A percentile compares a stretch with the other conserved stretches of the same genome.
Evolutionary conservation across 2,113 vertebrate genomes (phyloP).

Genomic region (Vidua chalybeata): DNA sequence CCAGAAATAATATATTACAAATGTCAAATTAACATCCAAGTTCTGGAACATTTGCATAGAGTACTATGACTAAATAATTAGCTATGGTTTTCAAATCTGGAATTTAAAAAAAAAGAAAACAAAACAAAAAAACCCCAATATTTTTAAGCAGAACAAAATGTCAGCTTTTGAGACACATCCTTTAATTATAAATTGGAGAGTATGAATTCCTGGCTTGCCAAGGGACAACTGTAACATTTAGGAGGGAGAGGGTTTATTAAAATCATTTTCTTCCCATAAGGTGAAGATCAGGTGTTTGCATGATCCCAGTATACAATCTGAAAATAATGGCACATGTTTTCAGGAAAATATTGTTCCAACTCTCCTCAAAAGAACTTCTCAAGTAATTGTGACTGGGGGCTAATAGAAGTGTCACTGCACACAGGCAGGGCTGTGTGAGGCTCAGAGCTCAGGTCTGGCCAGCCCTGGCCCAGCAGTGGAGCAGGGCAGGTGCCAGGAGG

Average conservation of each 20-base stretch:
- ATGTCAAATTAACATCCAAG: constrained; percentile 56
- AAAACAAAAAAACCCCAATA: neutral
- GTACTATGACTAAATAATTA: constrained; percentile 39
- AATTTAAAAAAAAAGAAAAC: neutral
- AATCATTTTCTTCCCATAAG: neutral
- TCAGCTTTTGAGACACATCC: constrained; percentile 15
- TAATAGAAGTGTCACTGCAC: no score
- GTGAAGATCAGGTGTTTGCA: neutral
- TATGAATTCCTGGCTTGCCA: neutral
- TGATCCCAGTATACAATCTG: neutral
- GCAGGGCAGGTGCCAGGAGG: no score
- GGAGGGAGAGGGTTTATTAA: neutral
- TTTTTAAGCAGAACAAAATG: neutral
- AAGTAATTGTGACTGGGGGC: neutral
- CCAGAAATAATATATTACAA: constrained; percentile 44
- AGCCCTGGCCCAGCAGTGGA: neutral
- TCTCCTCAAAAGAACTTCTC: neutral
- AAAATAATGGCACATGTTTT: neutral
- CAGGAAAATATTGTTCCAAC: neutral
- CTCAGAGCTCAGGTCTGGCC: neutral
- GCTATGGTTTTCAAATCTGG: constrained; percentile 17
- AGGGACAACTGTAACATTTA: neutral
- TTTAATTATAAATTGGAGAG: constrained; percentile 35
- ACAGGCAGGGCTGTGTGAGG: neutral
- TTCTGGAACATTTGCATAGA: constrained; percentile 35